phyloP scores from a whole-genome alignment of 2,888 invertebrate genomes.

The Theretra japonica region DNA sequence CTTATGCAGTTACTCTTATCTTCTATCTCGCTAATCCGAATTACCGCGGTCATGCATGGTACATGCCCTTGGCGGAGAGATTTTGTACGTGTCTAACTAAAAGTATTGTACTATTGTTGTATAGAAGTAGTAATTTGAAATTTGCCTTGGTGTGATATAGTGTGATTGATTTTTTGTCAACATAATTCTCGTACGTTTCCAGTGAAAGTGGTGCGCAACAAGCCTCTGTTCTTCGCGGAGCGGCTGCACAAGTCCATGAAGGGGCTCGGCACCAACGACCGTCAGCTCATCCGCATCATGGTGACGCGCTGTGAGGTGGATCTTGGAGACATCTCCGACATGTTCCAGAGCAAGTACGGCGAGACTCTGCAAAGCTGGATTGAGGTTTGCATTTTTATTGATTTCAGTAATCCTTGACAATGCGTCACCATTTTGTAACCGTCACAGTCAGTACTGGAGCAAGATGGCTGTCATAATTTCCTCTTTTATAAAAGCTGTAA shows the following conservation, averaged over 20 bases:
- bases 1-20: too few species aligned
- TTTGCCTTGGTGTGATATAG: not conserved
- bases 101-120: too few species aligned
- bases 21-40: too few species aligned
- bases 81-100: too few species aligned
- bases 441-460: too few species aligned
- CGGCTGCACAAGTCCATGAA: slow-evolving; percentile 94
- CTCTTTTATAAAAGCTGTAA: too few species aligned
- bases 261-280: slow-evolving; percentile 95
- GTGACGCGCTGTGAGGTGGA: slow-evolving; percentile 94
- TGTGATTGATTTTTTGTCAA: not conserved
- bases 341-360: slow-evolving; percentile 90
- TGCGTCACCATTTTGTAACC: too few species aligned
- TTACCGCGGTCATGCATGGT: too few species aligned
- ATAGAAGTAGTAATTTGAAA: too few species aligned
- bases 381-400: slow-evolving; percentile 80
- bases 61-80: too few species aligned
- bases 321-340: slow-evolving; percentile 92
- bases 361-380: slow-evolving; percentile 92
- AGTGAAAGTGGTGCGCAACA: slow-evolving; percentile 92
- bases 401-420: too few species aligned
- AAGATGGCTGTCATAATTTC: too few species aligned
- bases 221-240: slow-evolving; percentile 93
- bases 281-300: slow-evolving; percentile 92
- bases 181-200: slow-evolving; percentile 42